Percentiles rank a stretch among this genome's conserved stretches.
These are phyloP conservation scores for Rhopalosiphum nymphaeae DNA, from an alignment of 2,888 invertebrate species.

Conservation along the genomic window DNA sequence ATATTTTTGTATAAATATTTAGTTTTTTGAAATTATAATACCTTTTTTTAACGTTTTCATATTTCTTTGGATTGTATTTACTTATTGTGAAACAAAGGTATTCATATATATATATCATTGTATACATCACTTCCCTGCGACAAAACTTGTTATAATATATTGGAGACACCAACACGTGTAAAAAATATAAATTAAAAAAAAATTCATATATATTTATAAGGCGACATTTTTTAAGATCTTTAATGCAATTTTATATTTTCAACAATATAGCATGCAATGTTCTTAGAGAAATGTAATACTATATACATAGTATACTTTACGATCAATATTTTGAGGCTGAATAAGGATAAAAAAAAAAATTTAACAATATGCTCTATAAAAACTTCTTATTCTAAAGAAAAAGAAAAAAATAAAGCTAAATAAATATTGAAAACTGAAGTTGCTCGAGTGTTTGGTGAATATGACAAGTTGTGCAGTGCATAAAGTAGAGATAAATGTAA, in stretches of 20 bases:
- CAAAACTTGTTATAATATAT: background rate
- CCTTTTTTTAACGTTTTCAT: background rate
- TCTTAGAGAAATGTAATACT: background rate
- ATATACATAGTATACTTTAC: background rate
- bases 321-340: background rate
- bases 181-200: background rate
- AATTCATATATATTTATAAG: background rate
- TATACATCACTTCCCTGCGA: background rate
- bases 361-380: background rate
- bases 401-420: background rate
- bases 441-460: background rate
- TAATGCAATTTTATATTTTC: background rate
- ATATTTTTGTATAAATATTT: background rate
- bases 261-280: background rate
- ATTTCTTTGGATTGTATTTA: background rate
- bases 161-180: background rate
- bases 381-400: background rate
- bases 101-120: background rate
- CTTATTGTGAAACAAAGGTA: background rate
- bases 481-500: background rate
- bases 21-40: background rate
- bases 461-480: background rate
- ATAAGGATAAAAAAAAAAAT: background rate
- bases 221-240: background rate
- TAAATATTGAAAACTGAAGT: constrained; percentile 26